phyloP scores from a whole-genome alignment of 2,113 vertebrate species.

The Chloebia gouldiae region DNA sequence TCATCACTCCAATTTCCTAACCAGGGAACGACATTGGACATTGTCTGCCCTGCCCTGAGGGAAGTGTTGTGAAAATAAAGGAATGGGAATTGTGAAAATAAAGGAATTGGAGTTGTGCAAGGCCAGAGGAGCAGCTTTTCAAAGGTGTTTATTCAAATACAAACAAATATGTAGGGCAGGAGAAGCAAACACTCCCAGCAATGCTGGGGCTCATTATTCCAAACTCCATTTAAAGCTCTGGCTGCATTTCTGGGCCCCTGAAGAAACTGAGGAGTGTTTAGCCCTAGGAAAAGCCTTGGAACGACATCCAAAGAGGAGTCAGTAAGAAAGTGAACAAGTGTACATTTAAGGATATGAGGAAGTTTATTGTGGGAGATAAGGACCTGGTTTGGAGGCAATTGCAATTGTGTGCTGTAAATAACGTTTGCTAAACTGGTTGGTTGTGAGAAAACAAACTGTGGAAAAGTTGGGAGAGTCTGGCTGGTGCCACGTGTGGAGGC shows the following conservation, averaged over 20 bases:
- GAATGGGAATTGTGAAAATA: background rate
- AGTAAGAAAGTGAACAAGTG: background rate
- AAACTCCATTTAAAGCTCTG: background rate
- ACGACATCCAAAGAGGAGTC: background rate
- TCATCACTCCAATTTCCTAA: constrained; percentile 11
- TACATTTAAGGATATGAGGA: background rate
- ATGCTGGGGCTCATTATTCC: background rate
- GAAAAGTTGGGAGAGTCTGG: background rate
- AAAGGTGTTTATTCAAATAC: constrained; percentile 53
- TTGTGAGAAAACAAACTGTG: background rate
- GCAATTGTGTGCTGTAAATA: background rate
- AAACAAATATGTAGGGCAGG: background rate
- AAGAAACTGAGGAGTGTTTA: background rate
- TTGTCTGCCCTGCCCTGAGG: constrained; percentile 18
- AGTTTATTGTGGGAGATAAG: background rate
- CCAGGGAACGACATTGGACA: background rate
- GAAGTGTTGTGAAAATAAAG: constrained; percentile 48
- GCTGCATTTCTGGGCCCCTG: background rate
- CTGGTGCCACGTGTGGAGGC: background rate
- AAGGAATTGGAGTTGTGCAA: constrained; percentile 37
- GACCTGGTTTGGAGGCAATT: background rate
- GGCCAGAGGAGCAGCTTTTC: constrained; percentile 20
- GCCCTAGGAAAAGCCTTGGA: background rate
- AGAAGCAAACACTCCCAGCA: background rate
- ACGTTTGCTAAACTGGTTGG: background rate